phyloP scores from a whole-genome alignment of 2,797 vertebrate species.

The Potorous gilbertii region DNA sequence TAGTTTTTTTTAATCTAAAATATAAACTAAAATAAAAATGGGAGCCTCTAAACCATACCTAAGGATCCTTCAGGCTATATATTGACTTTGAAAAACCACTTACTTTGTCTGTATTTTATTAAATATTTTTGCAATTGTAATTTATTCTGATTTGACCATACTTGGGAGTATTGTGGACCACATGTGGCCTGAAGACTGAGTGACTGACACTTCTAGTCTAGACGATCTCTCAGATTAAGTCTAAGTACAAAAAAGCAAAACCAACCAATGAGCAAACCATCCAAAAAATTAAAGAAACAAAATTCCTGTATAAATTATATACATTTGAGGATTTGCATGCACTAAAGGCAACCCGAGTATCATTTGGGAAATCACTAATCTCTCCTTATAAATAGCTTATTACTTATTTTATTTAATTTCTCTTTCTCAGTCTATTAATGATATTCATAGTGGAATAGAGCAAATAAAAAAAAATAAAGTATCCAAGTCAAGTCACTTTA shows the following conservation, averaged over 20 bases:
- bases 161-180: not conserved
- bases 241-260: not conserved
- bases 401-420: no score
- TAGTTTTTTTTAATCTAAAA: conserved; percentile 39
- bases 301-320: not conserved
- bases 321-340: not conserved
- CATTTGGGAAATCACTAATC: not conserved
- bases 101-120: not conserved
- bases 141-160: not conserved
- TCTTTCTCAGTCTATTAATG: not conserved
- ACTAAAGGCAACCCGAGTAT: not conserved
- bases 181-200: not conserved
- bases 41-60: not conserved
- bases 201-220: not conserved
- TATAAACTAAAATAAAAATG: not conserved
- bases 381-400: not conserved
- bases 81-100: not conserved
- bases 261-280: no score
- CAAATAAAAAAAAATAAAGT: not conserved
- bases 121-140: not conserved
- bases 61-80: not conserved
- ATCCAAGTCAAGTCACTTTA: not conserved
- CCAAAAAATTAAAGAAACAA: not conserved
- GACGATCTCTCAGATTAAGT: not conserved
- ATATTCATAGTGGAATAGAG: not conserved